Percentiles rank a stretch among this genome's conserved stretches.
These are phyloP conservation scores for Luehdorfia chinensis DNA, from an alignment of 1,140 invertebrate species.

Conservation along the genomic window DNA sequence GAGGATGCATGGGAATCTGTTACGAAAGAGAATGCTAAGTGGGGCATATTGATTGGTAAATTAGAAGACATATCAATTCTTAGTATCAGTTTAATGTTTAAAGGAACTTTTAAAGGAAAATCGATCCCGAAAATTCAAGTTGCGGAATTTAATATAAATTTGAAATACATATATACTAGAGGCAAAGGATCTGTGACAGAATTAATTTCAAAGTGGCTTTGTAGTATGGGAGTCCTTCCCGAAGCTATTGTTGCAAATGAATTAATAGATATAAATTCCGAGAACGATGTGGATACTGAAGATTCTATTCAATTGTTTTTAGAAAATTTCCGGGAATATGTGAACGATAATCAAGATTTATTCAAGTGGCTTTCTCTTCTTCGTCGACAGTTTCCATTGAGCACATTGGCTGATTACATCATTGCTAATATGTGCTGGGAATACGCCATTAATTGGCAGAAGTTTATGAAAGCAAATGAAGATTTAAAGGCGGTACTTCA, in stretches of 20 bases:
- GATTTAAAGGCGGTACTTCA: conserved; percentile 81
- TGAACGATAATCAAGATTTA: conserved; percentile 63
- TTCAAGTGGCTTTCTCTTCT: conserved; percentile 80
- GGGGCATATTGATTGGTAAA: conserved; percentile 91
- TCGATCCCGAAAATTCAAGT: conserved; percentile 78
- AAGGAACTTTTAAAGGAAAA: conserved; percentile 54
- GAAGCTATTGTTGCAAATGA: conserved; percentile 61
- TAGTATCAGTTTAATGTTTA: conserved; percentile 82
- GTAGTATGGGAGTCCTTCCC: conserved; percentile 83
- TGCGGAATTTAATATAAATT: conserved; percentile 82
- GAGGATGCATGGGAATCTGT: conserved; percentile 89
- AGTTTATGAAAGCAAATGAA: conserved; percentile 82
- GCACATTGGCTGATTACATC: conserved; percentile 86
- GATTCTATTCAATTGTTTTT: conserved; percentile 43
- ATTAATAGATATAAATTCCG: conserved; percentile 40
- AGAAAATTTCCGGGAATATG: conserved; percentile 46
- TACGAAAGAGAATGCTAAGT: conserved; percentile 89
- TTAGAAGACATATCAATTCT: conserved; percentile 92
- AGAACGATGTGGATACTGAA: conserved; percentile 21
- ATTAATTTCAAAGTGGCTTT: conserved; percentile 89
- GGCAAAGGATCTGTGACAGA: conserved; percentile 92
- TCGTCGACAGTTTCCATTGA: conserved; percentile 89
- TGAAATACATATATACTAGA: conserved; percentile 84
- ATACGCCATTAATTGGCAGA: conserved; percentile 91
- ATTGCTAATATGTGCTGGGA: conserved; percentile 94